Evolutionary conservation across 2,797 vertebrate species (phyloP), one percentile per base, ranked within the genome.

Genomic region (Helostoma temminkii): DNA sequence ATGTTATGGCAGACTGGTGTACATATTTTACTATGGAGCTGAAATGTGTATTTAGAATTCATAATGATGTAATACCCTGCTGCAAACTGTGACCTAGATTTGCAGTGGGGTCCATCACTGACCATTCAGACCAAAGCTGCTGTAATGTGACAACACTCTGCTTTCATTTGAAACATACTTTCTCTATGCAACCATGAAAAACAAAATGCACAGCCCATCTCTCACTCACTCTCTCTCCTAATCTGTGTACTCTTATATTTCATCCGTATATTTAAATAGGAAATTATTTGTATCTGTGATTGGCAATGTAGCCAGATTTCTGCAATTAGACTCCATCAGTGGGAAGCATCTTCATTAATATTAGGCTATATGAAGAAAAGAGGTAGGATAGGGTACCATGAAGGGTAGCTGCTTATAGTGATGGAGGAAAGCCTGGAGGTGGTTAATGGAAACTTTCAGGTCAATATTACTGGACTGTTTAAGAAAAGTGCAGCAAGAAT

Each of bases 21-120:
- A 47, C 3, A n/a, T 41, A 2, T 41, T 39, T 39, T 41, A 41
- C 45, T 30, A 19, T 0, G 52, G 54, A 67, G 19, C 53, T 46
- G 25, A 69, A 66, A 60, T 39, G 26, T 42, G 62, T 71, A 63
- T 74, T 4, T 41, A 73, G 65, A 76, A 71, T 70, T 64, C 56
- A 61, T 84, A 86, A 83, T 83, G 81, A 85, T 76, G 71, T 69
- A 62, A 74, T 83, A 79, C 80, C 77, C 78, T 53, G 42, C 63
- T 90, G 83, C 84, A 81, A 89, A 83, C 76, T 73, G 65, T 93
- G 93, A 89, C 93, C 91, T 85, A 93, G 75, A 89, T 93, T 85
- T 56, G 76, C 41, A 49, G 53, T 43, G 68, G 64, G 86, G 79
- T 62, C 82, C 78, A 73, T 46, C 76, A 60, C 74, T 84, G 86